A percentile compares a stretch with the other conserved stretches of the same genome.
Conservation (phyloP, 2,888 invertebrate species). For the Volucella inanis region DNA sequence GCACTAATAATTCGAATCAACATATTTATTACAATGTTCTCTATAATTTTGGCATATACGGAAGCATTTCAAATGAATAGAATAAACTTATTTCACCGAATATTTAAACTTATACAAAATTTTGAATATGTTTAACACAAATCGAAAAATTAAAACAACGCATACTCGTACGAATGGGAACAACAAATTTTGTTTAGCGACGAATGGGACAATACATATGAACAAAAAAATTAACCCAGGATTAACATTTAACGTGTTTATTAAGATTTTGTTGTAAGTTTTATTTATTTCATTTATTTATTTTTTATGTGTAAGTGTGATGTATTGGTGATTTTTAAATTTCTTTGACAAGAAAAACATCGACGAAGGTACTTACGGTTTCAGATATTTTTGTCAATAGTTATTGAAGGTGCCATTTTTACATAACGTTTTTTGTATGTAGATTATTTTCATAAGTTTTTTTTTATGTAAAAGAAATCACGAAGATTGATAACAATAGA, state of each 20-base stretch:
- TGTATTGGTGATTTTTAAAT: conserved; percentile 23
- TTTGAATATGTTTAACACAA: conserved; percentile 43
- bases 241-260: conserved; percentile 56
- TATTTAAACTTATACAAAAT: conserved; percentile 37
- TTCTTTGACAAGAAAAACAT: conserved; percentile 52
- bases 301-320: conserved; percentile 64
- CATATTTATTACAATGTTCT: neutral
- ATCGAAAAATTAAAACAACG: conserved; percentile 31
- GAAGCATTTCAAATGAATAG: conserved; percentile 47
- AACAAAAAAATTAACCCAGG: conserved; percentile 59
- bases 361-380: conserved; percentile 72
- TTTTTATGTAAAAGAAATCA: conserved; percentile 55
- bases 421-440: conserved; percentile 45
- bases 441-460: neutral
- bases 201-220: conserved; percentile 44
- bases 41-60: conserved; percentile 35
- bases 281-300: conserved; percentile 39
- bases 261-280: conserved; percentile 32
- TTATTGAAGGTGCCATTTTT: conserved; percentile 53
- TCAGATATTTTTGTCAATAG: conserved; percentile 48
- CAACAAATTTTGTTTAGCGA: conserved; percentile 53
- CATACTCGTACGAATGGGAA: conserved; percentile 31
- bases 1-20: conserved; percentile 24
- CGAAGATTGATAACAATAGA: conserved; percentile 54
- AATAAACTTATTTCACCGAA: neutral